phyloP scores from a whole-genome alignment of 2,113 vertebrate genomes.

The Callospermophilus lateralis region DNA sequence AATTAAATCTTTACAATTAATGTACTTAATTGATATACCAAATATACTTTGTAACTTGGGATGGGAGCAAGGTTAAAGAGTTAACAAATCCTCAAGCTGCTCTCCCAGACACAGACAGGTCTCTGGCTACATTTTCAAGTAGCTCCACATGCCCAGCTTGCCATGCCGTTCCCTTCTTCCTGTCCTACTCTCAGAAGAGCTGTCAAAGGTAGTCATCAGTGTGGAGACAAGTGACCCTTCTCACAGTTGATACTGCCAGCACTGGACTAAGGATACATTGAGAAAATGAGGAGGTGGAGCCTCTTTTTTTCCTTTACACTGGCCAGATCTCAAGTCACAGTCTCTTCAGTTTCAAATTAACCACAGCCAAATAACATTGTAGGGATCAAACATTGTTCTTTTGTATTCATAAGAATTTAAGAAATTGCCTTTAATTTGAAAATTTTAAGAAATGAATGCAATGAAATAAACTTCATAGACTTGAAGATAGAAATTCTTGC shows the following conservation, averaged over 20 bases:
- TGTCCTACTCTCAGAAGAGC: neutral
- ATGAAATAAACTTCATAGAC: conserved; percentile 18
- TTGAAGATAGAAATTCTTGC: conserved; percentile 28
- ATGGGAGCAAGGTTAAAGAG: neutral
- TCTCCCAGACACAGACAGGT: neutral
- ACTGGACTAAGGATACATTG: neutral
- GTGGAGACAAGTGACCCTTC: neutral
- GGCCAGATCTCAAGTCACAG: neutral
- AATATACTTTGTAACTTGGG: neutral
- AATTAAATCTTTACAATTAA: conserved; percentile 37
- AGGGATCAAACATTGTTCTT: neutral
- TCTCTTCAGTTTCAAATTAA: conserved; percentile 36
- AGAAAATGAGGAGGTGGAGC: neutral
- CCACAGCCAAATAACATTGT: neutral
- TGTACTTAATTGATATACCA: neutral
- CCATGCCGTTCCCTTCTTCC: neutral
- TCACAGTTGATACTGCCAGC: neutral
- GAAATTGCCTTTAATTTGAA: conserved; percentile 8
- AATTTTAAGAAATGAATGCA: neutral
- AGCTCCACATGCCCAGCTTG: neutral
- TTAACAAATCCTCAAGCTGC: neutral
- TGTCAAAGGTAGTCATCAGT: neutral
- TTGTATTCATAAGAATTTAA: neutral
- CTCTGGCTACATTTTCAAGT: neutral
- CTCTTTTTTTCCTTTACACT: neutral